Percentiles rank a stretch among this genome's conserved stretches.
These are phyloP conservation scores for Adelognathus sp. DNA, from an alignment of 2,888 invertebrate genomes.

Conservation along the genomic window DNA sequence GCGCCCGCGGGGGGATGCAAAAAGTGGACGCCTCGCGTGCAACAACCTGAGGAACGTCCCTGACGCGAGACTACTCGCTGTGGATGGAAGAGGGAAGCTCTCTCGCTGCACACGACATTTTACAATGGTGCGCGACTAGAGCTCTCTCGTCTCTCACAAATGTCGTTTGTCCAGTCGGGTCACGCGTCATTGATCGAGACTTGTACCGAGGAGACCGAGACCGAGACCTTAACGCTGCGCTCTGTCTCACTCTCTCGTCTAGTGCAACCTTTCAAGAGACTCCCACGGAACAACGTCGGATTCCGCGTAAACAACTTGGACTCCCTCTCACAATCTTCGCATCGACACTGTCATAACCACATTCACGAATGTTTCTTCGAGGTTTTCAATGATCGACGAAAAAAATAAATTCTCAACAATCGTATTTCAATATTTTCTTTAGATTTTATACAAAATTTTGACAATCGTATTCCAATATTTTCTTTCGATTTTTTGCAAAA, in stretches of 20 bases:
- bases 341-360: neutral
- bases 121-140: constrained; percentile 21
- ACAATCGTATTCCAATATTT: too few species aligned
- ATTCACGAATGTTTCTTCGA: too few species aligned
- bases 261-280: constrained; percentile 60
- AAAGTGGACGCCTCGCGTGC: too few species aligned
- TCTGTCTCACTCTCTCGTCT: constrained; percentile 45
- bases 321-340: constrained; percentile 10
- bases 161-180: constrained; percentile 59
- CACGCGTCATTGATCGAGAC: constrained; percentile 63
- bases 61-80: constrained; percentile 27
- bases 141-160: constrained; percentile 53
- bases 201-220: constrained; percentile 50
- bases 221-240: constrained; percentile 67
- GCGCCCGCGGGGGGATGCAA: too few species aligned
- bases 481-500: too few species aligned
- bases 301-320: constrained; percentile 56
- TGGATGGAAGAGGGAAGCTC: neutral
- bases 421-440: too few species aligned
- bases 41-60: constrained; percentile 11
- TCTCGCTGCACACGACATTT: constrained; percentile 11
- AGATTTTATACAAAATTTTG: too few species aligned
- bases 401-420: too few species aligned
- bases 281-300: constrained; percentile 44
- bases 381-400: too few species aligned